A percentile compares a stretch with the other conserved stretches of the same genome.
These are phyloP conservation scores for Ardeotis arabs DNA, from an alignment of 2,113 vertebrate species.

Conservation along the genomic window DNA sequence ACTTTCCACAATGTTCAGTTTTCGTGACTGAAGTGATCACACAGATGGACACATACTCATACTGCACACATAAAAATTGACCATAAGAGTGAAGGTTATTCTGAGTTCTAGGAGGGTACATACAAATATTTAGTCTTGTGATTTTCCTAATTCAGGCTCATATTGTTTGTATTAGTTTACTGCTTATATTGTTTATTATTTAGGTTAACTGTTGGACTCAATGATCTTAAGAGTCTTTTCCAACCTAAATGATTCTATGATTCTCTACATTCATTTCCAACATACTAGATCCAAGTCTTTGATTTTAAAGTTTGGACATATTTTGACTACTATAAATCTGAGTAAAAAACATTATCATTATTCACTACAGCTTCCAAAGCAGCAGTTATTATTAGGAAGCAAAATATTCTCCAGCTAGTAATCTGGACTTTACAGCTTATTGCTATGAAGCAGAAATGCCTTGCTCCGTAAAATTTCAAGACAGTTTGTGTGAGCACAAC, in stretches of 20 bases:
- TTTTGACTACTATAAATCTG: not conserved
- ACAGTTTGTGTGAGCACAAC: not conserved
- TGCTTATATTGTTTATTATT: not conserved
- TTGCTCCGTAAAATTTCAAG: not conserved
- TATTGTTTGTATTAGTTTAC: not conserved
- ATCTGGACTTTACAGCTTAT: not conserved
- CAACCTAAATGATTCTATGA: not conserved
- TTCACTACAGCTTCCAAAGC: not conserved
- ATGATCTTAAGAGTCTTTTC: not conserved
- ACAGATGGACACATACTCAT: accelerated
- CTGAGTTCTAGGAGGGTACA: not conserved
- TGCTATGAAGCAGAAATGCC: not conserved
- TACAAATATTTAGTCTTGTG: not conserved
- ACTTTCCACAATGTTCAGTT: not conserved
- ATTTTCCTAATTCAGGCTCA: not conserved
- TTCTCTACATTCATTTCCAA: not conserved
- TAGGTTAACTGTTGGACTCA: not conserved
- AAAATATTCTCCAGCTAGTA: not conserved
- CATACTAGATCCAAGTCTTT: not conserved
- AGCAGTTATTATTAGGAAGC: not conserved
- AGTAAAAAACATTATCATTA: not conserved
- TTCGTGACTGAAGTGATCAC: not conserved
- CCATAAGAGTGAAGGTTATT: not conserved
- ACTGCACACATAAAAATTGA: not conserved
- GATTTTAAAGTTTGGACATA: not conserved